Evolutionary conservation across 1,140 invertebrate species (phyloP).

Genomic region (Neelides sp.): DNA sequence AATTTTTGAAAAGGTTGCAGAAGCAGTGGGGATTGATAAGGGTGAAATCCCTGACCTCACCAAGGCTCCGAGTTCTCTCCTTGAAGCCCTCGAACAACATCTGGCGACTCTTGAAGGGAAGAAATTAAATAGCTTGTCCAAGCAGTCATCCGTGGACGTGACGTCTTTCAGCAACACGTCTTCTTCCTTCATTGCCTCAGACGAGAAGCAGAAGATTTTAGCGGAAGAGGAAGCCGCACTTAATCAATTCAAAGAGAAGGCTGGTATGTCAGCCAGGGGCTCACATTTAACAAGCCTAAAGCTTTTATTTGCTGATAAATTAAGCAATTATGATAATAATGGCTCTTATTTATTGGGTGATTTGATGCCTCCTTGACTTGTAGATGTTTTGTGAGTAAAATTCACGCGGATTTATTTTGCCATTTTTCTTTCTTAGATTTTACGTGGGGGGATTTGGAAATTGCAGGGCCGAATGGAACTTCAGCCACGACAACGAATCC

Average conservation of each 20-base stretch:
- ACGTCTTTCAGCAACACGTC: constrained; percentile 30
- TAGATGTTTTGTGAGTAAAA: neutral
- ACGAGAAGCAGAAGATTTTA: constrained; percentile 60
- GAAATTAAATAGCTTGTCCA: constrained; percentile 43
- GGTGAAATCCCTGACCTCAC: constrained; percentile 97
- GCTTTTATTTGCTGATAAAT: neutral
- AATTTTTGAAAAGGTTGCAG: constrained; percentile 57
- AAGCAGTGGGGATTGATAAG: constrained; percentile 85
- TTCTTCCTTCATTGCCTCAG: constrained; percentile 29
- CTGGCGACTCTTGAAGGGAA: constrained; percentile 82
- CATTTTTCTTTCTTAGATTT: constrained; percentile 18
- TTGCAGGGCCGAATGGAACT: constrained; percentile 48
- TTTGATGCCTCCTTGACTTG: constrained; percentile 7
- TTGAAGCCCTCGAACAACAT: constrained; percentile 95
- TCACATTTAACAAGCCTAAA: neutral
- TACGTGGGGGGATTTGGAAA: constrained; percentile 47
- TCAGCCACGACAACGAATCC: constrained; percentile 34
- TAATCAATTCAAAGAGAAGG: constrained; percentile 80
- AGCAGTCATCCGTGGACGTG: constrained; percentile 29
- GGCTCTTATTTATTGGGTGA: neutral
- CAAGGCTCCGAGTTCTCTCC: constrained; percentile 86
- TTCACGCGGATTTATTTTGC: neutral
- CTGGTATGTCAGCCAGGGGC: constrained; percentile 7
- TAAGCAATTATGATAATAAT: neutral
- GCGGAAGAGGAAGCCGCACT: constrained; percentile 90